Percentiles rank a stretch among this genome's conserved stretches.
phyloP scores from a whole-genome alignment of 2,888 invertebrate species.

The Proisotoma minuta region DNA sequence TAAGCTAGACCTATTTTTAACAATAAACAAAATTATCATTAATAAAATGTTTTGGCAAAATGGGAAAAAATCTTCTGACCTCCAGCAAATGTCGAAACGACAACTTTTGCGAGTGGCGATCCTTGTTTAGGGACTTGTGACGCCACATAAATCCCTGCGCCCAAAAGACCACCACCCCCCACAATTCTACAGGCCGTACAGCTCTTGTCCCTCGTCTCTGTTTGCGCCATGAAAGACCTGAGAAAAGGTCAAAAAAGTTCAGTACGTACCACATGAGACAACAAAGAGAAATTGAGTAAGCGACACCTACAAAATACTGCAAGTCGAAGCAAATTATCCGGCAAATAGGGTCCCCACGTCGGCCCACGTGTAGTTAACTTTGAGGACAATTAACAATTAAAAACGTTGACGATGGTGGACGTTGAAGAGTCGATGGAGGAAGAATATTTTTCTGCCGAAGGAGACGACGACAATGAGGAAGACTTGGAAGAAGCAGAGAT shows the following conservation, averaged over 20 bases:
- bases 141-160: conserved; percentile 27
- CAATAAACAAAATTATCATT: too few species aligned
- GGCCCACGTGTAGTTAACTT: too few species aligned
- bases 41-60: too few species aligned
- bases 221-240: too few species aligned
- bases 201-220: background rate
- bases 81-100: conserved; percentile 9
- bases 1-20: conserved; percentile 22
- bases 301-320: too few species aligned
- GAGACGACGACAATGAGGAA: conserved; percentile 2
- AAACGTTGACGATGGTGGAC: background rate
- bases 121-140: conserved; percentile 11
- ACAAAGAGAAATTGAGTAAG: too few species aligned
- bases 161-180: conserved; percentile 23
- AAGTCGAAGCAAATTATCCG: too few species aligned
- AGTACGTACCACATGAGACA: too few species aligned
- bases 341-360: too few species aligned
- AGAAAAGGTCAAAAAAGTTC: too few species aligned
- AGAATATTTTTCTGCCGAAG: background rate
- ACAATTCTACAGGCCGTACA: conserved; percentile 27
- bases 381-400: too few species aligned
- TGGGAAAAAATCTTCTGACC: conserved; percentile 20
- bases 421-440: background rate
- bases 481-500: background rate
- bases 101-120: background rate